phyloP scores from a whole-genome alignment of 1,140 invertebrate genomes.

The Ephestia elutella region DNA sequence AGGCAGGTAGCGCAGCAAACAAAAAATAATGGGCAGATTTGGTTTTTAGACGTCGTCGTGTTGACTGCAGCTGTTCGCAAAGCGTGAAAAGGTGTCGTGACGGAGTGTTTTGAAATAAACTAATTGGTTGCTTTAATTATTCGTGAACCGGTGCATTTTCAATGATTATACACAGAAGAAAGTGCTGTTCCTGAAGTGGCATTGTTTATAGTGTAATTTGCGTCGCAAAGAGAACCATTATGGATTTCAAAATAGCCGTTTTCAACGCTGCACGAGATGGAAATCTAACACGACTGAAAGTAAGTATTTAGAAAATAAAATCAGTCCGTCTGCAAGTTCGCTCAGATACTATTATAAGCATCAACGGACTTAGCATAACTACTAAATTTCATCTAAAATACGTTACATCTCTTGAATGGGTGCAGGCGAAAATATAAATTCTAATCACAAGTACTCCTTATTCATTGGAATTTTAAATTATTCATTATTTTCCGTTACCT shows the following conservation, averaged over 20 bases:
- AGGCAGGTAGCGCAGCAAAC: constrained; percentile 25
- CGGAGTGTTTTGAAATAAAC: constrained; percentile 70
- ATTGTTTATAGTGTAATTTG: constrained; percentile 46
- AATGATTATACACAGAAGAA: constrained; percentile 65
- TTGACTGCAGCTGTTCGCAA: constrained; percentile 55
- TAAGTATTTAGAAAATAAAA: constrained; percentile 36
- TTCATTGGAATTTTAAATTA: not conserved
- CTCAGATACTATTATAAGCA: too few species aligned
- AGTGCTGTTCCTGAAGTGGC: constrained; percentile 63
- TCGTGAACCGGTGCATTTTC: constrained; percentile 54
- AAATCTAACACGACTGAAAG: constrained; percentile 66
- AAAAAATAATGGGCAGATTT: not conserved
- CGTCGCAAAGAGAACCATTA: constrained; percentile 59
- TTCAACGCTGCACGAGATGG: constrained; percentile 68
- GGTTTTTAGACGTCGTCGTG: constrained; percentile 28
- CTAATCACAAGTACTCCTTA: too few species aligned
- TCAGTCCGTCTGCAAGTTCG: not conserved
- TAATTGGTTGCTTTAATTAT: constrained; percentile 55
- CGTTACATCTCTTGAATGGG: too few species aligned
- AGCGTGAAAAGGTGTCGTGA: constrained; percentile 37
- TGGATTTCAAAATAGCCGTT: constrained; percentile 73
- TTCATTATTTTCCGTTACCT: not conserved
- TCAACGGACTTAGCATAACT: too few species aligned
- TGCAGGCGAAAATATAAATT: too few species aligned
- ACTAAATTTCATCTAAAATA: too few species aligned